Evolutionary conservation across 2,797 vertebrate genomes (phyloP).

Genomic region (Pseudochaenichthys georgianus): DNA sequence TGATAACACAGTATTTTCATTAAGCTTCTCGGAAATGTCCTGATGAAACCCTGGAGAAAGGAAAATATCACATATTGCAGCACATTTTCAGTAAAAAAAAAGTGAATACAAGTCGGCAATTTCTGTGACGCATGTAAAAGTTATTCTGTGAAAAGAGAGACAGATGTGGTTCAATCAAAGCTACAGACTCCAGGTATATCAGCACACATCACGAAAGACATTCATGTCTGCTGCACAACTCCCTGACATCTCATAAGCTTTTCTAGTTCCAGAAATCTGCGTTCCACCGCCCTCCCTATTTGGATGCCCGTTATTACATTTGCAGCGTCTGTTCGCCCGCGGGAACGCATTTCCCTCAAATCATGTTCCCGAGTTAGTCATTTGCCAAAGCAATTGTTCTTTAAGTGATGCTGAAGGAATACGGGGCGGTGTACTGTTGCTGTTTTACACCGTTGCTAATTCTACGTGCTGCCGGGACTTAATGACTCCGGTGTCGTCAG

Average conservation of each 20-base stretch:
- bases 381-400: conserved; percentile 59
- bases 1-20: neutral
- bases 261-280: conserved; percentile 6
- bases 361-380: conserved; percentile 51
- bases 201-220: neutral
- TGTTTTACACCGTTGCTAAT: conserved; percentile 30
- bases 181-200: neutral
- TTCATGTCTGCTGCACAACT: neutral
- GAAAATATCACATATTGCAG: neutral
- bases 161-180: neutral
- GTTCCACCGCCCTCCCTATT: conserved; percentile 10
- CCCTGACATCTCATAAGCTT: neutral
- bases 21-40: too few species aligned
- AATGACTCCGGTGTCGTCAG: neutral
- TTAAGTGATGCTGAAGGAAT: conserved; percentile 49
- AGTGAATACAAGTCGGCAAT: neutral
- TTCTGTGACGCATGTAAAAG: neutral
- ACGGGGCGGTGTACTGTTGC: neutral
- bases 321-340: conserved; percentile 19
- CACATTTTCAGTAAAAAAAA: neutral
- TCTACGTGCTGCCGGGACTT: conserved; percentile 13
- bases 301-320: conserved; percentile 39
- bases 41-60: neutral
- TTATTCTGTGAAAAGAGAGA: conserved; percentile 2
- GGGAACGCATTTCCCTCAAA: conserved; percentile 44